Evolutionary conservation across 1,140 invertebrate species (phyloP).

Genomic region (Papilio polytes): DNA sequence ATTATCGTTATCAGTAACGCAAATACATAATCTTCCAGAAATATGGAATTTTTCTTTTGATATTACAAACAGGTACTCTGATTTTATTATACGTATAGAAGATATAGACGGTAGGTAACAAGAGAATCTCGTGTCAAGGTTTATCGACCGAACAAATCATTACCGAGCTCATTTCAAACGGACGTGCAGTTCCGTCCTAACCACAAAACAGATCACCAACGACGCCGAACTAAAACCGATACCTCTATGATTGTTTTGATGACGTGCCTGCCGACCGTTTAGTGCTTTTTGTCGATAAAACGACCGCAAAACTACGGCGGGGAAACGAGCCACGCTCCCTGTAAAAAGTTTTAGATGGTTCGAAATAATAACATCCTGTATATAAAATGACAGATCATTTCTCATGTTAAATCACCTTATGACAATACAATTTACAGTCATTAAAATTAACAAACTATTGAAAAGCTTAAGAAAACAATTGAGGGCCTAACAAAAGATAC

Average conservation of each 20-base stretch:
- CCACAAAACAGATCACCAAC: constrained; percentile 53
- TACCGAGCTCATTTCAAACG: constrained; percentile 44
- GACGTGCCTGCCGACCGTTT: constrained; percentile 37
- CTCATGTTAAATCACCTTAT: too few species aligned
- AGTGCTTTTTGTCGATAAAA: constrained; percentile 40
- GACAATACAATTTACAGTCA: too few species aligned
- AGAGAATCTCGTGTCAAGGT: constrained; percentile 29
- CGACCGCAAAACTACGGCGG: constrained; percentile 25
- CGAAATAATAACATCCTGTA: constrained; percentile 35
- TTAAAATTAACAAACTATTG: too few species aligned
- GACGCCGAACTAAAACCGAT: constrained; percentile 50
- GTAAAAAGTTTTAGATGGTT: constrained; percentile 31
- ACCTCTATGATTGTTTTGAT: constrained; percentile 39
- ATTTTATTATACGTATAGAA: too few species aligned
- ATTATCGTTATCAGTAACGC: too few species aligned
- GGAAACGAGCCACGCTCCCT: constrained; percentile 1
- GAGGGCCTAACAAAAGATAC: neutral
- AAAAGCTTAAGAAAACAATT: neutral
- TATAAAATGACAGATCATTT: constrained; percentile 15
- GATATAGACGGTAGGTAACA: neutral
- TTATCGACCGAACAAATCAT: constrained; percentile 43
- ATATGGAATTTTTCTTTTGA: too few species aligned
- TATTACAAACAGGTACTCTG: too few species aligned
- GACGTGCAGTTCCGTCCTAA: constrained; percentile 43
- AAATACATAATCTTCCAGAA: too few species aligned